Percentiles rank a stretch among this genome's conserved stretches.
Conservation (phyloP, 2,113 vertebrate genomes). For the Sigmodon hispidus region DNA sequence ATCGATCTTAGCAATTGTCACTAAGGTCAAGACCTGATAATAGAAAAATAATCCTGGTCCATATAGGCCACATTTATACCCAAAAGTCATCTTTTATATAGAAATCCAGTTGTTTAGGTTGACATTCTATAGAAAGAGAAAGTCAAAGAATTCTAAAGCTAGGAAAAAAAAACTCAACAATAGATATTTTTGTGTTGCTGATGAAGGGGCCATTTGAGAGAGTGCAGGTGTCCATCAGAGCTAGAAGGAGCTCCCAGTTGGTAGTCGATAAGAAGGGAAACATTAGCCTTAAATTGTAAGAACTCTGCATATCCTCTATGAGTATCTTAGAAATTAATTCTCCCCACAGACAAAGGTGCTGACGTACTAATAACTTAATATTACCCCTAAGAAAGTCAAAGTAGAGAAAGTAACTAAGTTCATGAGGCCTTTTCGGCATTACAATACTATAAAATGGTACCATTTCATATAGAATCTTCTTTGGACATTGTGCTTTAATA, state of each 20-base stretch:
- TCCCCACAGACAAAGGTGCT: no score
- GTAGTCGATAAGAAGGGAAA: background rate
- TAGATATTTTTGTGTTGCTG: background rate
- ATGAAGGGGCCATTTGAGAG: background rate
- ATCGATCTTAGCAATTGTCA: background rate
- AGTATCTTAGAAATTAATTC: background rate
- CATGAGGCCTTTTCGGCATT: background rate
- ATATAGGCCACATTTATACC: background rate
- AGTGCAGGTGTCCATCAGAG: background rate
- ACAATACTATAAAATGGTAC: background rate
- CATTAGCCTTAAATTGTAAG: background rate
- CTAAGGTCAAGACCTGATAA: background rate
- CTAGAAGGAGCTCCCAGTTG: background rate
- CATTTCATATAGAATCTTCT: no score
- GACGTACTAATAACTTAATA: background rate
- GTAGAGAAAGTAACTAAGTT: background rate
- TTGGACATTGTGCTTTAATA: background rate
- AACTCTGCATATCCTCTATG: background rate
- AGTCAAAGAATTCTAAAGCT: background rate
- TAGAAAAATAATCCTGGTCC: background rate
- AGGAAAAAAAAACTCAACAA: background rate
- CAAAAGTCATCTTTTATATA: background rate
- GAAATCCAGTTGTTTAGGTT: background rate
- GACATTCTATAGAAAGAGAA: background rate
- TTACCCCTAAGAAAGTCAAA: background rate